These are phyloP conservation scores for Drosophila aff. DNA, from an alignment of 1,140 invertebrate species.

Conservation along the genomic window DNA sequence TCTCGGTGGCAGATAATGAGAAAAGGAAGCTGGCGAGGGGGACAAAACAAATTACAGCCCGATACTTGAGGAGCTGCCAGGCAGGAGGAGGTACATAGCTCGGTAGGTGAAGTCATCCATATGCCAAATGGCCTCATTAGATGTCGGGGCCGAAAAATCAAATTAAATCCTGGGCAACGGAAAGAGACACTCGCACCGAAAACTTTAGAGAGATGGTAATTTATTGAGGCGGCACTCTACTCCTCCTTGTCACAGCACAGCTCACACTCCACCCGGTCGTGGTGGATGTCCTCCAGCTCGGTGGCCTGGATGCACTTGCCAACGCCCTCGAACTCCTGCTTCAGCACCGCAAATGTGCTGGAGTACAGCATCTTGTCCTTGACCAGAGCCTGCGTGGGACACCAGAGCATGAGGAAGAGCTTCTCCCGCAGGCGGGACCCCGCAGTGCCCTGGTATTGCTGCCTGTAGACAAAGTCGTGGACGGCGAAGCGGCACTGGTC, in stretches of 20 bases:
- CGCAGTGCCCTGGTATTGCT: conserved; percentile 37
- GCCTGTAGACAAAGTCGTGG: conserved; percentile 53
- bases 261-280: conserved; percentile 41
- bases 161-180: conserved; percentile 59
- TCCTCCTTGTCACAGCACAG: conserved; percentile 53
- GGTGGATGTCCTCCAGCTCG: conserved; percentile 45
- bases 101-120: conserved; percentile 39
- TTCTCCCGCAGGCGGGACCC: conserved; percentile 52
- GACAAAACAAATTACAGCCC: conserved; percentile 59
- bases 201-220: background rate
- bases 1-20: conserved; percentile 28
- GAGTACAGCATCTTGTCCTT: conserved; percentile 73
- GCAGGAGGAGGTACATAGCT: background rate
- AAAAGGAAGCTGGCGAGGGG: background rate
- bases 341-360: conserved; percentile 51
- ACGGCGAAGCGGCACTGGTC: conserved; percentile 59
- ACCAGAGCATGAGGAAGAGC: conserved; percentile 64
- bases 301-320: conserved; percentile 65
- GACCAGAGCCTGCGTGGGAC: conserved; percentile 39
- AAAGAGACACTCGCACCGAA: conserved; percentile 1
- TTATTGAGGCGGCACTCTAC: no score
- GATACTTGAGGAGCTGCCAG: conserved; percentile 10
- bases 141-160: conserved; percentile 44
- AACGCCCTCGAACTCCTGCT: conserved; percentile 40
- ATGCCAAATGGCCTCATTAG: conserved; percentile 73